Evolutionary conservation across 2,888 invertebrate genomes (phyloP), one percentile per base, ranked within the genome.

Genomic region (Bhutanitis thaidina): DNA sequence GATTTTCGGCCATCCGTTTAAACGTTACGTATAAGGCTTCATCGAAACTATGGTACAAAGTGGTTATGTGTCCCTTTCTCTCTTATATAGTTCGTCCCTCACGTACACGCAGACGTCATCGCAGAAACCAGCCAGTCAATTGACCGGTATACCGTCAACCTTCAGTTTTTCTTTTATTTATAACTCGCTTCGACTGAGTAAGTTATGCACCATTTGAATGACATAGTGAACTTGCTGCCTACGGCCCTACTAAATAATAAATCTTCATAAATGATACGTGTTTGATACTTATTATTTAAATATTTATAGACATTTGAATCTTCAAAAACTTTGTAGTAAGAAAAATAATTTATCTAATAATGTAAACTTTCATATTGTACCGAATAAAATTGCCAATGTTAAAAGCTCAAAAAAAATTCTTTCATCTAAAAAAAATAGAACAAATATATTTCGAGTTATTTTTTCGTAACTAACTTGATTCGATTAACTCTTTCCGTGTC

Each of bases 161-260:
- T 89, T 88, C 88, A 87, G 87, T 88, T 88, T 87, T 88, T 86
- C 75, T 82, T 85, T 88, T 87, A 86, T 87, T 87, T 88, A 82
- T 86, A 86, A 83, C 86, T 85, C 80, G 86, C 85, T 85, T 73
- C 74, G 81, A 69, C 76, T 79, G 77, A 74, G 77, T 80, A 86
- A 87, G 85, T 85, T 83, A 78, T 81, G 89, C 81, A 61, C 56
- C 70, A 71, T 83, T 87, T 62, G 61, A 60, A 69, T 55, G 37
- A 27, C 30, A 49, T 39, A 55, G 56, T 15, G 34, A 15, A 60
- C 67, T 74, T 56, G 62, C 55, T 36, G 15, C 13, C 10, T 7
- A 34, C 34, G 34, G n/a, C 3, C 29, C 14, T n/a, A 29, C 14
- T 34, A 13, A 34, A 34, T 27, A 3, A 8, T 8, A 27, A 20